Base-by-base conservation (phyloP, 2,797 vertebrate species). In the Pseudochaenichthys georgianus region DNA sequence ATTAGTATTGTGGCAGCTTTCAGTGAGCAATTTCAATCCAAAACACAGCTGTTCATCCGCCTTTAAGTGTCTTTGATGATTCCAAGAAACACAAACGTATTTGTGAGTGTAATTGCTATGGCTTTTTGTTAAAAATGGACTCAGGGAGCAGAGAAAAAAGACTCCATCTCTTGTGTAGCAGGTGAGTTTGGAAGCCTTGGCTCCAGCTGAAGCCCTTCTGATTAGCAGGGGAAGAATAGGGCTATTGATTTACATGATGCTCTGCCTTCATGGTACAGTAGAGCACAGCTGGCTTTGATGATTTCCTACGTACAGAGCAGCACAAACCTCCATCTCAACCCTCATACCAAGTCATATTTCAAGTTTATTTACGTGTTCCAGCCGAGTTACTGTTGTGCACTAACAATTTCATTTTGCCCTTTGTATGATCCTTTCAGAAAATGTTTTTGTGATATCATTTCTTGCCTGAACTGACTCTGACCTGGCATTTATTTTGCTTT, bases 171-270 rank as follows among this genome's bases (percentile, higher is more conserved):
- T 80, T 78, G 52, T 70, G 70, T 50, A 13, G 80, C 73, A 86
- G 75, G 83, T 85, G 73, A 83, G 63, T 77, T 61, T 65, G 54
- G 52, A 72, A 78, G 70, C 47, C 28, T 55, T n/a, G 52, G 65
- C 73, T 84, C 60, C 83, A 86, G 82, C 88, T 87, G 85, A 73
- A 84, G 57, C 34, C 13, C 19, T 64, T 73, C 78, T 76, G 80
- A 88, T 84, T 85, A 73, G 74, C 45, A 78, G 43, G 28, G 63
- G 63, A 77, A 85, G 62, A 86, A 85, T 70, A 53, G 64, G 6
- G 42, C 16, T 62, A 80, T 83, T 88, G 64, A 90, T 84, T 87
- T 82, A 72, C 72, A 78, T 54, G 60, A 70, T 68, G 68, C 74
- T 85, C 69, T 62, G 73, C 48, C 60, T 82, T 81, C 47, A 68